Evolutionary conservation across 2,113 vertebrate genomes (phyloP), one percentile per base, ranked within the genome.

Genomic region (Philantomba maxwellii): DNA sequence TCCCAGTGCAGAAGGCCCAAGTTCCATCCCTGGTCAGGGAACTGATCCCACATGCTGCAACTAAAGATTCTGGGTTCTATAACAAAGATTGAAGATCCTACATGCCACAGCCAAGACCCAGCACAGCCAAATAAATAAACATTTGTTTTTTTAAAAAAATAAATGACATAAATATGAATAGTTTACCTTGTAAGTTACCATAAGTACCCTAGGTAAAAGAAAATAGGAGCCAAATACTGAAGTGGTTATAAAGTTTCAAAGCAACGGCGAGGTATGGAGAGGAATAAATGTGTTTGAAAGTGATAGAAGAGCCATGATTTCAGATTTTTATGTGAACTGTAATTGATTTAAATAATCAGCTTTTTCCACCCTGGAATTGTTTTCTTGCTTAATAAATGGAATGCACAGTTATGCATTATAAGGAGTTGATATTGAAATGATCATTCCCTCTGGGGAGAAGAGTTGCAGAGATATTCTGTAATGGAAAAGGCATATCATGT

Each of bases 321-420:
- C 77, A 73, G 19, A 23, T 70, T 60, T 92, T 89, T 89, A 53
- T 55, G 45, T 85, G 39, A 39, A 2, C 60, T 88, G 4, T 25
- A 78, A 2, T 73, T 95, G 64, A 47, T 39, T 19, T 57, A 62
- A 88, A 81, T 80, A 25, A 85, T 45, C 25, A 70, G 0, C 62
- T 17, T 2, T 89, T 23, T 89, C 7, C 30, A 49, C 36, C 23
- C 58, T 83, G 75, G 45, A 28, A 84, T 66, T 93, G 5, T 89
- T 94, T 96, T 87, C 47, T 93, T 85, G 3, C 39, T 97, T 91
- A 89, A 49, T 77, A 66, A 83, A 43, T 92, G 36, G 39, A 43
- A 58, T 45, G 10, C 45, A 9, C 89, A 26, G 8, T 62, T 70
- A 60, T 39, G 11, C 26, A 55, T 93, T 89, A 30, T 47, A 55